phyloP scores from a whole-genome alignment of 64 coral and sea anemone species.

The Actinia tenebrosa region DNA sequence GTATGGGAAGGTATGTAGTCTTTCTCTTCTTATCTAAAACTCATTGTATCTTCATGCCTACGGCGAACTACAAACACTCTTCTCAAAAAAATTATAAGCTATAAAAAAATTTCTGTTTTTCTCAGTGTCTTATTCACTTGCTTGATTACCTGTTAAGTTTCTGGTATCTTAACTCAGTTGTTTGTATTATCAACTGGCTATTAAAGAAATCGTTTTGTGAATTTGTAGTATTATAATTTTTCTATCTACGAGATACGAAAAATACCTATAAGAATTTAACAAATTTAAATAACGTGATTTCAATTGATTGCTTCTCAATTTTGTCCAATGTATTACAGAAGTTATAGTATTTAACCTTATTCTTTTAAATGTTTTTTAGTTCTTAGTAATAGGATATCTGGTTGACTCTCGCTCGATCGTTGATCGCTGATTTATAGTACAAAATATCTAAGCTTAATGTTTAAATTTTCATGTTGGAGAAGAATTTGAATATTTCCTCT shows the following conservation, averaged over 20 bases:
- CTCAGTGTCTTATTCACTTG: neutral
- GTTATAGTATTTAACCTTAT: no score
- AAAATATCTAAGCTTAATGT: no score
- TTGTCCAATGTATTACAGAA: no score
- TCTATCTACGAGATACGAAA: neutral
- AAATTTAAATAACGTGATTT: no score
- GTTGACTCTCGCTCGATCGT: no score
- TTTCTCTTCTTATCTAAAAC: neutral
- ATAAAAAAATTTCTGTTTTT: neutral
- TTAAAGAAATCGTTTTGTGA: neutral
- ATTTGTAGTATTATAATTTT: neutral
- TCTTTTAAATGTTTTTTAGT: no score
- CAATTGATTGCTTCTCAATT: no score
- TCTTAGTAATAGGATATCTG: no score
- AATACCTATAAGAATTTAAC: neutral
- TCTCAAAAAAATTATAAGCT: neutral
- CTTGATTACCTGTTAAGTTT: neutral
- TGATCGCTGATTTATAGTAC: no score
- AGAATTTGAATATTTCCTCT: no score
- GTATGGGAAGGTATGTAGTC: constrained; percentile 87
- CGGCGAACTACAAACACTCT: neutral
- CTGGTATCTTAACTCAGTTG: neutral
- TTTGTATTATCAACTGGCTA: neutral
- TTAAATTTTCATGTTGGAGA: no score
- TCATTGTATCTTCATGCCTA: neutral